Conservation (phyloP, 1,140 invertebrate species). For the Bombus confusus region DNA sequence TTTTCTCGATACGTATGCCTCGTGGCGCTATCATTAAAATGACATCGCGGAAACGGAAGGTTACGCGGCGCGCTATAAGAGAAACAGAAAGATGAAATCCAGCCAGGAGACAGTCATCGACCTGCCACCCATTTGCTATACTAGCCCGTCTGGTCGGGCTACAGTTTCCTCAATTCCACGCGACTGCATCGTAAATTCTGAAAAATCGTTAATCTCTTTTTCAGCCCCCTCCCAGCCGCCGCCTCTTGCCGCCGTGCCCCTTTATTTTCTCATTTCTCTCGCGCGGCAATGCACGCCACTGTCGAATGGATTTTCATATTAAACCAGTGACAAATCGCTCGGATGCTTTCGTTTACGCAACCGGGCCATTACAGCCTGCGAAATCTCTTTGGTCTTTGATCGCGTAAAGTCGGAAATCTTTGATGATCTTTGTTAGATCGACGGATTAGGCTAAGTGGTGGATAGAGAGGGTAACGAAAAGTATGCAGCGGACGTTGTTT, state of each 20-base stretch:
- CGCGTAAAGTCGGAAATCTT: not conserved
- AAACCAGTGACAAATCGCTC: slow-evolving; percentile 49
- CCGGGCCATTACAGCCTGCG: not conserved
- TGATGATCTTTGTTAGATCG: not conserved
- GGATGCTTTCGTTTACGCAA: not conserved
- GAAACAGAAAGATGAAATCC: slow-evolving; percentile 37
- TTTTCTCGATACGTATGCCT: slow-evolving; percentile 62
- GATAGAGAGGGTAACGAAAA: not conserved
- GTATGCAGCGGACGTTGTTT: not conserved
- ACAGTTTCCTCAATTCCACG: slow-evolving; percentile 48
- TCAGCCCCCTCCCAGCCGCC: not conserved
- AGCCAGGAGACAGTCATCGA: slow-evolving; percentile 59
- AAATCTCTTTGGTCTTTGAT: slow-evolving; percentile 10
- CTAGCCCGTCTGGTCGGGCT: slow-evolving; percentile 3
- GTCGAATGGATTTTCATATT: slow-evolving; percentile 49
- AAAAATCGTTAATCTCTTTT: slow-evolving; percentile 60
- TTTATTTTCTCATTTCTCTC: slow-evolving; percentile 68
- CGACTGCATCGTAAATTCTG: slow-evolving; percentile 59
- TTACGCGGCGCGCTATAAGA: slow-evolving; percentile 32
- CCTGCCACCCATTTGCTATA: not conserved
- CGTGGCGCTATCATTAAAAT: slow-evolving; percentile 72
- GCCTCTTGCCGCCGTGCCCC: not conserved
- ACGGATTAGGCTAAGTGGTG: not conserved
- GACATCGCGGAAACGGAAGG: slow-evolving; percentile 62
- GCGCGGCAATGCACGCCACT: slow-evolving; percentile 61